These are phyloP conservation scores for Phymanthus crucifer DNA, from an alignment of 92 coral and sea anemone genomes.

Conservation along the genomic window DNA sequence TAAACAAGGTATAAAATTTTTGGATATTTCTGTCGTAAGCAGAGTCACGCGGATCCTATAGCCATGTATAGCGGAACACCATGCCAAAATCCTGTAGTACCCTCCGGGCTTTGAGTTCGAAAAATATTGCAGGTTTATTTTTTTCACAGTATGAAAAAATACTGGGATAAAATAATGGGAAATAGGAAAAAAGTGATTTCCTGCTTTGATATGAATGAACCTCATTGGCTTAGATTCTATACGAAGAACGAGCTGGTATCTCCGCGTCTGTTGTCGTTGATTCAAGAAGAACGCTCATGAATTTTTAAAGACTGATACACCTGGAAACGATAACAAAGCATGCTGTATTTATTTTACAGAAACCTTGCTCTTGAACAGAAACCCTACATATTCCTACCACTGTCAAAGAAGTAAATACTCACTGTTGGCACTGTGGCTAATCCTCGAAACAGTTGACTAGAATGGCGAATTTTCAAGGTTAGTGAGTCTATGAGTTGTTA, in stretches of 20 bases:
- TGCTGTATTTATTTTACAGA: neutral
- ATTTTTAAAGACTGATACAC: neutral
- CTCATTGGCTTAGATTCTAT: neutral
- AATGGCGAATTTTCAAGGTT: neutral
- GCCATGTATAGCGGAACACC: no score
- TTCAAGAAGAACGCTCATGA: neutral
- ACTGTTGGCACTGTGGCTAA: neutral
- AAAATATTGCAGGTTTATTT: no score
- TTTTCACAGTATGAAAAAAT: no score
- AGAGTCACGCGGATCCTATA: no score
- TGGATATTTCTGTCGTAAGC: no score
- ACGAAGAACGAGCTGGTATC: neutral
- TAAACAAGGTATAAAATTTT: no score
- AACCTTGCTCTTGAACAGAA: neutral
- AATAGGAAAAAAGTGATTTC: neutral
- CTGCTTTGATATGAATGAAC: neutral
- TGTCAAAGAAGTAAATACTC: neutral
- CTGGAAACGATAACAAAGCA: neutral
- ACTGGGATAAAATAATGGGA: neutral
- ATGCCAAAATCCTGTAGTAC: no score
- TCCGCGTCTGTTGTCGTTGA: neutral
- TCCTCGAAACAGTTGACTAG: neutral
- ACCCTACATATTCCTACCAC: neutral
- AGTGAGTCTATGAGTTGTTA: neutral
- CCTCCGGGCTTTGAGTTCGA: no score